These are phyloP conservation scores for Poecile atricapillus DNA, from an alignment of 2,113 vertebrate species.

Conservation along the genomic window DNA sequence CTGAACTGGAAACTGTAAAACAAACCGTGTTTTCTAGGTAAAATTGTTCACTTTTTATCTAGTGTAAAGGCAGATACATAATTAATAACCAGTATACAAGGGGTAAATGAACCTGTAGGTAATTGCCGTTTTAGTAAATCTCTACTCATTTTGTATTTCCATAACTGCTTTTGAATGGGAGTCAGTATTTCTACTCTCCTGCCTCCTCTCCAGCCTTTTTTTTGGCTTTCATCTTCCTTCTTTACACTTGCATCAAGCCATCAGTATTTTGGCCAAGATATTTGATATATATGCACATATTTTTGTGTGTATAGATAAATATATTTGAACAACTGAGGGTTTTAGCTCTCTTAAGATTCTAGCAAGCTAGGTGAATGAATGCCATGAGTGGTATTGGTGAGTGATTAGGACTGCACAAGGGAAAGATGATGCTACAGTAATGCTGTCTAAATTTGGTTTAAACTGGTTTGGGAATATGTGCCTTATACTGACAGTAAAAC, in stretches of 20 bases:
- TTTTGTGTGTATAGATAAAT: neutral
- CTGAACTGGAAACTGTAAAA: neutral
- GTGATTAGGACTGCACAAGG: neutral
- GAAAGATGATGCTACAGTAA: neutral
- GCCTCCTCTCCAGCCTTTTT: neutral
- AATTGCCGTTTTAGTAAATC: neutral
- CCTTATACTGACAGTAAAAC: neutral
- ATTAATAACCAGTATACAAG: neutral
- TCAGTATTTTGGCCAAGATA: neutral
- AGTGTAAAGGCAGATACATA: neutral
- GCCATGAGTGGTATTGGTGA: neutral
- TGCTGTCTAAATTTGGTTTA: neutral
- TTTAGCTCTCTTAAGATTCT: neutral
- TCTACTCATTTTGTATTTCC: neutral
- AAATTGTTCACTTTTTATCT: neutral
- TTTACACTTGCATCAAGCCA: neutral
- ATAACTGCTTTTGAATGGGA: neutral
- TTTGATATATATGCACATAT: neutral
- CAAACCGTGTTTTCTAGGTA: neutral
- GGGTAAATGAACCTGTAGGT: neutral
- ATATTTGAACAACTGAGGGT: neutral
- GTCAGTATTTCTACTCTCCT: neutral
- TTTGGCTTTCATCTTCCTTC: neutral
- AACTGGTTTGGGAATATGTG: neutral
- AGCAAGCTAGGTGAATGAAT: neutral